These are phyloP conservation scores for Lutjanus campechanus DNA, from an alignment of 2,797 vertebrate genomes.

Conservation along the genomic window DNA sequence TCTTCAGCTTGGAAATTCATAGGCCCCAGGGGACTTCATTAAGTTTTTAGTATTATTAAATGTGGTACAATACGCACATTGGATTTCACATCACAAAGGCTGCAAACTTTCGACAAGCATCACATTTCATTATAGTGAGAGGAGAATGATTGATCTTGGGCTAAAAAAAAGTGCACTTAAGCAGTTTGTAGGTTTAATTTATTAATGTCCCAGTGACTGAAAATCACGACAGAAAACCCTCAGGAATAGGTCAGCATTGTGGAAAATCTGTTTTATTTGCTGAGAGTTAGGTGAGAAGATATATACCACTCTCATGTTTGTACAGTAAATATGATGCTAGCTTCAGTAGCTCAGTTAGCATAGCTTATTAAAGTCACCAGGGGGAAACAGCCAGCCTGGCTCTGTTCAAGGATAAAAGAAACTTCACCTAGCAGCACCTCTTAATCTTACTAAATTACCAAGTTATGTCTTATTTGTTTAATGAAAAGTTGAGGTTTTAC, in stretches of 20 bases:
- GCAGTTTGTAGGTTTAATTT: neutral
- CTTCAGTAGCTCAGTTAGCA: no score
- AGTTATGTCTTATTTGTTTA: no score
- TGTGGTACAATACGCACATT: conserved; percentile 37
- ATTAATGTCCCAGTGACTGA: conserved; percentile 10
- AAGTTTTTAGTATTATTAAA: conserved; percentile 53
- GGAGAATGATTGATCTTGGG: conserved; percentile 5
- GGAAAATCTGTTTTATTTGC: conserved; percentile 6
- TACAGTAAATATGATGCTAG: no score
- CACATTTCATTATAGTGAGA: conserved; percentile 12
- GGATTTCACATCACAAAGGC: conserved; percentile 43
- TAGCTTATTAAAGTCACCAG: no score
- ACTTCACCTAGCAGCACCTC: no score
- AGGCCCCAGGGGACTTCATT: conserved; percentile 46
- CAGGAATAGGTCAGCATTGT: neutral
- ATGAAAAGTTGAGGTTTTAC: neutral
- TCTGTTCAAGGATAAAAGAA: no score
- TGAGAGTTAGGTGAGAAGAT: conserved; percentile 2
- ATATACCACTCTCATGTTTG: neutral
- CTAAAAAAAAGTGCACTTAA: neutral
- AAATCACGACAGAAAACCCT: conserved; percentile 1
- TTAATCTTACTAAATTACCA: no score
- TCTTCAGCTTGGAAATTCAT: conserved; percentile 41
- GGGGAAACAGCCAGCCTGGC: no score
- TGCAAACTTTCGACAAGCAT: conserved; percentile 12